Percentiles rank a stretch among this genome's conserved stretches.
phyloP scores from a whole-genome alignment of 2,888 invertebrate genomes.

The Drosophila yooni region DNA sequence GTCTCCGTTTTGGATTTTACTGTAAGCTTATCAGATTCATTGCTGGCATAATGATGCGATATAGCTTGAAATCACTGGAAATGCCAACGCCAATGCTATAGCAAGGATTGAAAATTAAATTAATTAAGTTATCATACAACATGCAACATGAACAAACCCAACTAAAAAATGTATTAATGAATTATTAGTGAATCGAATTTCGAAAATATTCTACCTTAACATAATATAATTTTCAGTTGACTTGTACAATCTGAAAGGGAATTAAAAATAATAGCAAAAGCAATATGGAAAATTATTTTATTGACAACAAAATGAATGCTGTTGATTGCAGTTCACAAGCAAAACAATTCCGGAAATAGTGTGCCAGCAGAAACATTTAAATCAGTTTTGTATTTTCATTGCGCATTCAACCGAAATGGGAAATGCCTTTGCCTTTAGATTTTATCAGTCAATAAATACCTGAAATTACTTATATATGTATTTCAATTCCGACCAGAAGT shows the following conservation, averaged over 20 bases:
- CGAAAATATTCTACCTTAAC: not conserved
- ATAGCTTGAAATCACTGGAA: constrained; percentile 23
- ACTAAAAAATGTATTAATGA: not conserved
- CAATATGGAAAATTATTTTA: constrained; percentile 26
- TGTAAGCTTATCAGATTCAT: constrained; percentile 80
- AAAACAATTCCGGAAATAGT: constrained; percentile 48
- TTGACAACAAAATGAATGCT: constrained; percentile 13
- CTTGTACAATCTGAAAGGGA: not conserved
- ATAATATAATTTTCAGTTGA: not conserved
- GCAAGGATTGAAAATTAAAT: constrained; percentile 66
- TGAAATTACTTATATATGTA: constrained; percentile 40
- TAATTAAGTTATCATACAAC: constrained; percentile 32
- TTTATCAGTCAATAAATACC: constrained; percentile 74
- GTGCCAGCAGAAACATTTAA: constrained; percentile 60
- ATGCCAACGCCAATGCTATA: constrained; percentile 23
- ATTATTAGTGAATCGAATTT: not conserved
- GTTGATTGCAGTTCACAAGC: constrained; percentile 17
- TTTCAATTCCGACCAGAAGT: constrained; percentile 9
- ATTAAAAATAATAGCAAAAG: not conserved
- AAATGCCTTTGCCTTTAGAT: constrained; percentile 44
- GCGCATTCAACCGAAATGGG: constrained; percentile 51
- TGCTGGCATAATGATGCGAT: constrained; percentile 71
- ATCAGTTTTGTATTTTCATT: constrained; percentile 63
- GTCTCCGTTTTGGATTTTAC: constrained; percentile 65
- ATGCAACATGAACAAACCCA: not conserved